phyloP scores from a whole-genome alignment of 1,140 invertebrate species.

The Bombus polaris region DNA sequence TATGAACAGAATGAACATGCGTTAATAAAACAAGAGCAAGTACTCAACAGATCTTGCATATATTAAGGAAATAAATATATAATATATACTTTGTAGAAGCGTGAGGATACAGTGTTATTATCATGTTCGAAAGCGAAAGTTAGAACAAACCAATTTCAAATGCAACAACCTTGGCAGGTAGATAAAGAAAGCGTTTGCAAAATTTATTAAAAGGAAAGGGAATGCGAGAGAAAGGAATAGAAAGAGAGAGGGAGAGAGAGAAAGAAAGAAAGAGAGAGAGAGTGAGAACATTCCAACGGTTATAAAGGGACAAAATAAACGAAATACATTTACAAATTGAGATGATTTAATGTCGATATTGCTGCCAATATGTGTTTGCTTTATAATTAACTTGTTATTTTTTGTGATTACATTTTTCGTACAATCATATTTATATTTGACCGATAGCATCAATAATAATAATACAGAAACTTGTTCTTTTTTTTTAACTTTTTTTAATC shows the following conservation, averaged over 20 bases:
- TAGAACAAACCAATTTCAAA: slow-evolving; percentile 51
- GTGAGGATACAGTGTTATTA: slow-evolving; percentile 70
- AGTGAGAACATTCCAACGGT: slow-evolving; percentile 59
- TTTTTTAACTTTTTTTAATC: slow-evolving; percentile 20
- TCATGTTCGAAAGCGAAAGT: slow-evolving; percentile 58
- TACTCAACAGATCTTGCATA: slow-evolving; percentile 62
- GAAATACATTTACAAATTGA: slow-evolving; percentile 35
- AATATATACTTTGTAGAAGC: slow-evolving; percentile 69
- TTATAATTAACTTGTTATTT: slow-evolving; percentile 55
- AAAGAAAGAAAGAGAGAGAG: neutral
- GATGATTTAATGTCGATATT: slow-evolving; percentile 38
- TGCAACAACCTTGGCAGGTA: slow-evolving; percentile 40
- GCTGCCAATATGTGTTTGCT: slow-evolving; percentile 53
- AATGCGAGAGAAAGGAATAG: neutral
- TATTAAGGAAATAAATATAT: slow-evolving; percentile 67
- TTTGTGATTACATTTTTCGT: slow-evolving; percentile 54
- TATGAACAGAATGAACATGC: slow-evolving; percentile 39
- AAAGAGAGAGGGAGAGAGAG: neutral
- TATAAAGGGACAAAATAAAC: slow-evolving; percentile 39
- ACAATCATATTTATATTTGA: slow-evolving; percentile 38
- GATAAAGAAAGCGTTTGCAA: slow-evolving; percentile 32
- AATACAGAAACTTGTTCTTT: slow-evolving; percentile 30
- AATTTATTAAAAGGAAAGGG: slow-evolving; percentile 33
- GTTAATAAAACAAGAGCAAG: slow-evolving; percentile 38
- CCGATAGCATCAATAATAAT: slow-evolving; percentile 33